Evolutionary conservation across 92 coral and sea anemone genomes (phyloP), one percentile per base, ranked within the genome.

Genomic region (Siderastrea siderea): DNA sequence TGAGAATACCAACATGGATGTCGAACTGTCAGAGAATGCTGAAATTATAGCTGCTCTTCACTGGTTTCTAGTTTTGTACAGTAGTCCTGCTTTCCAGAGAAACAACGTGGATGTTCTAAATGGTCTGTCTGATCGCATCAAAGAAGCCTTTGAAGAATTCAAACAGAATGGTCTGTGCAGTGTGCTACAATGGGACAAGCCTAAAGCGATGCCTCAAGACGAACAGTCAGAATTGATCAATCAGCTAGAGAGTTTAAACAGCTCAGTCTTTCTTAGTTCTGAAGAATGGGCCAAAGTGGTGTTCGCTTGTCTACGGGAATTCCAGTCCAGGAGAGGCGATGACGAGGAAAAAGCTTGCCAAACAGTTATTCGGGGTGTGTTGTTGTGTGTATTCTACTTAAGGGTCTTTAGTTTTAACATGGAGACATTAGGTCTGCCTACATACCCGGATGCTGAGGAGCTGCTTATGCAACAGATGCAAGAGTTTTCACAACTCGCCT

Each of bases 371-470:
- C 53, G 85, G 14, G 59, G 57, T 11, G 84, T 80, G 52, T 47
- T 80, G 73, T n/a, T 80, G 55, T 80, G 84, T 65, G 84, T 47
- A 38, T 80, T 80, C 44, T 80, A 80, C 58, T n/a, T 80, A 15
- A 61, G 84, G 52, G 84, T 80, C 5, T 43, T 80, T 1, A 65
- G 84, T 48, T 80, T 80, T 43, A 80, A 80, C 70, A 71, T 80
- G 5, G 73, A 80, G 75, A 80, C 84, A 8, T 80, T 6, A 26
- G 43, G 71, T 80, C 6, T 80, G 19, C 84, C 73, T 9, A 12
- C 84, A 5, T 53, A 75, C 7, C 69, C 69, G 3, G 69, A 65
- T 17, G 69, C 69, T 38, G 69, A 65, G 69, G 69, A 65, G 7
- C 38, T 65, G 11, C 44, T 65, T 16, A 65, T 65, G 69, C 44